Base-by-base conservation (phyloP, 2,888 invertebrate species). In the Cheilosia pagana region DNA sequence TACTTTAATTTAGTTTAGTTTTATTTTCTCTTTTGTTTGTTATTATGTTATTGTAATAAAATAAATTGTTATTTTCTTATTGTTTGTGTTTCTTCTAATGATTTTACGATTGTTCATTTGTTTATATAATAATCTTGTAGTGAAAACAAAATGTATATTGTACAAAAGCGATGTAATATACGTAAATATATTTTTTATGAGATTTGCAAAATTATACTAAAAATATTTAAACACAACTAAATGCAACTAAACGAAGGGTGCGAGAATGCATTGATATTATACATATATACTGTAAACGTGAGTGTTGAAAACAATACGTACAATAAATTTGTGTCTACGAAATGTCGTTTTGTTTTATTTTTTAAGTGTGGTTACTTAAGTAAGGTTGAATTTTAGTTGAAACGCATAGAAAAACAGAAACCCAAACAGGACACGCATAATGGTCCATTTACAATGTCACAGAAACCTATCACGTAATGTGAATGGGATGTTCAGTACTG, bases 221-320 rank as follows among this genome's bases (percentile, higher is more conserved):
- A 23, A 14, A 50, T 14, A 35, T 52, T 67, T 21, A 10, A 41
- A 19, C 5, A 31, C 45, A 55, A 55, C 2, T 28, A 48, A 31
- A 39, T 41, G 14, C 6, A 65, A 52, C 5, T 53, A 52, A 41
- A 12, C n/a, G 19, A 14, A 8, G 28, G 8, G 21, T 45, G 55
- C 43, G 12, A 16, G 41, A 31, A 10, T 57, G 14, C n/a, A 48
- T 57, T 68, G 45, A 68, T 68, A 57, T 68, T 68, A 68, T 57
- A 23, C 1, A 28, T 68, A 68, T 57, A 23, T 1, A 28, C 2
- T 19, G 7, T 16, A 41, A 53, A 31, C 12, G 10, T 52, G 39
- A 28, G 16, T 67, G 19, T 52, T 53, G n/a, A n/a, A n/a, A n/a
- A n/a, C n/a, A 65, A 35, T 21, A 28, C 7, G 43, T 28, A 10